A percentile compares a stretch with the other conserved stretches of the same genome.
phyloP scores from a whole-genome alignment of 2,113 vertebrate genomes.

The Hepsetus odoe region DNA sequence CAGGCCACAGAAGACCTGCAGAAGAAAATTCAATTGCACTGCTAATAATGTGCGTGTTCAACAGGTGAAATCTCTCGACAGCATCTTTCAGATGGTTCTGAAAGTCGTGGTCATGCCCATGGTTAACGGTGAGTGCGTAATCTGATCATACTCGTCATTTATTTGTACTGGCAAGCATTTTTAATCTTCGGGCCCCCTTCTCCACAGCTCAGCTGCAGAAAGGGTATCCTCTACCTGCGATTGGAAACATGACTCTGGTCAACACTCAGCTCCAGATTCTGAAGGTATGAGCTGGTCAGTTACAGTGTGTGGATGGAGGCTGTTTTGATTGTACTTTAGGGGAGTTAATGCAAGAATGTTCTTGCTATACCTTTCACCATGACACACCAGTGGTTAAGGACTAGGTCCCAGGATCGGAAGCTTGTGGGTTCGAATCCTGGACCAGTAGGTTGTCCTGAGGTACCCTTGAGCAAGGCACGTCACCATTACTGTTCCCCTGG shows the following conservation, averaged over 20 bases:
- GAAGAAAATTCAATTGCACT: background rate
- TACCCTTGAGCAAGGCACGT: too few species aligned
- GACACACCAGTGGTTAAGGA: too few species aligned
- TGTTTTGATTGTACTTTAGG: too few species aligned
- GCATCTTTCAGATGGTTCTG: constrained; percentile 62
- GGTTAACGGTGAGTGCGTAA: constrained; percentile 68
- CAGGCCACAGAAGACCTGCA: background rate
- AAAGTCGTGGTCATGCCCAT: constrained; percentile 65
- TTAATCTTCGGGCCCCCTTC: background rate
- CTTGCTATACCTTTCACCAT: too few species aligned
- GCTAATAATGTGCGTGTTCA: background rate
- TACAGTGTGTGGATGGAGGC: background rate
- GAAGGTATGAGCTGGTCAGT: constrained; percentile 67
- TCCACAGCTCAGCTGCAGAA: constrained; percentile 61
- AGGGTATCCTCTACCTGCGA: constrained; percentile 73
- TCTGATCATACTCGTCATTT: background rate
- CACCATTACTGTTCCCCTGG: too few species aligned
- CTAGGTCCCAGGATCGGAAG: too few species aligned
- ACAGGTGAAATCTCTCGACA: constrained; percentile 68
- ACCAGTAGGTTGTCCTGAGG: too few species aligned
- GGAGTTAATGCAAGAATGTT: too few species aligned
- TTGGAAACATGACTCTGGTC: constrained; percentile 73
- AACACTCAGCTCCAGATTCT: constrained; percentile 69
- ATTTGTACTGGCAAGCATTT: background rate
- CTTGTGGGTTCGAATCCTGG: too few species aligned